Conservation (phyloP, 2,113 vertebrate species). For the Hemiscyllium ocellatum region DNA sequence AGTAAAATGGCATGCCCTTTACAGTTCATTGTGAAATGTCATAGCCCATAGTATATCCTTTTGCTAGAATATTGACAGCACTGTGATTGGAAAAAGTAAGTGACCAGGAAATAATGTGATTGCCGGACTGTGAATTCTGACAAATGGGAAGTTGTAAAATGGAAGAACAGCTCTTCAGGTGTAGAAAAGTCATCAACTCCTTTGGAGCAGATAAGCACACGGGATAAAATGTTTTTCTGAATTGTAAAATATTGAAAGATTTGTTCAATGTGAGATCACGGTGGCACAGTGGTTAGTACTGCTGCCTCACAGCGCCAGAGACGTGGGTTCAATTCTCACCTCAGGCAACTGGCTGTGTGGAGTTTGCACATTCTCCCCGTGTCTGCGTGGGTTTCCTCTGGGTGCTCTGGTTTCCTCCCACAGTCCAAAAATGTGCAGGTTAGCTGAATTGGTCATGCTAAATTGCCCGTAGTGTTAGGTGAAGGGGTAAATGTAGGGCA, state of each 20-base stretch:
- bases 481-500: too few relatives aligned
- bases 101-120: not conserved
- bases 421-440: too few relatives aligned
- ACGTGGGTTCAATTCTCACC: too few relatives aligned
- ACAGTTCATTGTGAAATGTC: not conserved
- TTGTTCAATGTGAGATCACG: not conserved
- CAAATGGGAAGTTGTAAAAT: not conserved
- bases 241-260: not conserved
- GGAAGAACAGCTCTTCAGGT: not conserved
- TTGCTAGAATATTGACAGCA: not conserved
- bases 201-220: not conserved
- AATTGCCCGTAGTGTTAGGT: too few relatives aligned
- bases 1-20: not conserved
- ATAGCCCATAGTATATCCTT: not conserved
- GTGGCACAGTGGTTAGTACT: too few relatives aligned
- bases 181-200: not conserved
- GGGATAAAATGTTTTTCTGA: not conserved
- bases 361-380: too few relatives aligned
- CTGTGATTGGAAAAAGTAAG: not conserved
- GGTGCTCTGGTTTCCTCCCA: too few relatives aligned
- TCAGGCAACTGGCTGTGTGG: too few relatives aligned
- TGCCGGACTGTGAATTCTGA: not conserved
- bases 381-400: too few relatives aligned
- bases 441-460: too few relatives aligned
- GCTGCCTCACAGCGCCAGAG: too few relatives aligned